Conservation (phyloP, 2,888 invertebrate genomes). For the Drosophila mettleri region DNA sequence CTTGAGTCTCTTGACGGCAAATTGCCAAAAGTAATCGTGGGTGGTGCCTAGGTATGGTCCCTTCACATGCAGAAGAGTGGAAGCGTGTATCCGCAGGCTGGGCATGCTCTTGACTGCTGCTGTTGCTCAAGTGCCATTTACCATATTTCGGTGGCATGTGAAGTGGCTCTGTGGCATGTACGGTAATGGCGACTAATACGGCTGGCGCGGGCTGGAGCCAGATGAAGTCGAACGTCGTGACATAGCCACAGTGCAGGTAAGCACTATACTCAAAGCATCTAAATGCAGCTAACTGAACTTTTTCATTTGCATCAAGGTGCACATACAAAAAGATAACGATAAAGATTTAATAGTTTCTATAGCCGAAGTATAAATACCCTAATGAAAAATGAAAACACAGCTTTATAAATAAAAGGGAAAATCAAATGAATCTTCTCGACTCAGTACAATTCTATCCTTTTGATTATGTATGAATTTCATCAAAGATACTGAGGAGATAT, state of each 20-base stretch:
- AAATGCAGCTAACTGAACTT: conserved; percentile 62
- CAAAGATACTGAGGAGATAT: no score
- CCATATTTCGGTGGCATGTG: conserved; percentile 62
- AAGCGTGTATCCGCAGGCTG: not conserved
- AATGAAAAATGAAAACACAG: no score
- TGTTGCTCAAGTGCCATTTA: conserved; percentile 67
- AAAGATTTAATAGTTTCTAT: not conserved
- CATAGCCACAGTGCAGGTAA: conserved; percentile 25
- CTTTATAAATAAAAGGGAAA: no score
- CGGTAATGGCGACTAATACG: conserved; percentile 16
- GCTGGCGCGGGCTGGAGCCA: not conserved
- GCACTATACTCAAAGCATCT: conserved; percentile 36
- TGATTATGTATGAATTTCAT: no score
- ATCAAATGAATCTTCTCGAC: no score
- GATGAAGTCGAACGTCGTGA: conserved; percentile 28
- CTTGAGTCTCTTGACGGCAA: conserved; percentile 56
- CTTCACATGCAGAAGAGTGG: conserved; percentile 1
- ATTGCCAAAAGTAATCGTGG: conserved; percentile 55
- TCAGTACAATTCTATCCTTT: no score
- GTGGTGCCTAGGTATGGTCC: conserved; percentile 3
- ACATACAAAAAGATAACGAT: conserved; percentile 37
- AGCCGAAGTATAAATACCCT: conserved; percentile 1
- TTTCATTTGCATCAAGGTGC: conserved; percentile 50
- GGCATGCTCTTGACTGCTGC: conserved; percentile 27
- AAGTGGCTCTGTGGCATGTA: conserved; percentile 39